Evolutionary conservation across 2,888 invertebrate genomes (phyloP).

Genomic region (Melieria omissa): DNA sequence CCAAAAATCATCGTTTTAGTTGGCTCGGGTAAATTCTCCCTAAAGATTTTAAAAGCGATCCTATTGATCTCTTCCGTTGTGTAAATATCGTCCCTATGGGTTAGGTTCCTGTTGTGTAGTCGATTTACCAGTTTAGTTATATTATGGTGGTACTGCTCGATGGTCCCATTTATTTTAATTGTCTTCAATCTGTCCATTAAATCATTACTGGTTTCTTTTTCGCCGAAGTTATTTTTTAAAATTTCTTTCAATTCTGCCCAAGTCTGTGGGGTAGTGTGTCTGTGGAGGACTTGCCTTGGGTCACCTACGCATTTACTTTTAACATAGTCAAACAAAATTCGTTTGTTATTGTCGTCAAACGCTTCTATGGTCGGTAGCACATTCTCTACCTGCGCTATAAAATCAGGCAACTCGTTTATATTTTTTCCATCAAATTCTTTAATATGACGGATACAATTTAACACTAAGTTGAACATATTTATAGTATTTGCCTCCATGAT

Average conservation of each 20-base stretch:
- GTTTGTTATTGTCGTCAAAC: too few relatives aligned
- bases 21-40: neutral
- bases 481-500: too few relatives aligned
- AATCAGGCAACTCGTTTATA: too few relatives aligned
- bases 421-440: too few relatives aligned
- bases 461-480: too few relatives aligned
- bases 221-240: slow-evolving; percentile 18
- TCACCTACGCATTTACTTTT: slow-evolving; percentile 13
- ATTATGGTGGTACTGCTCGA: slow-evolving; percentile 12
- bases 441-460: too few relatives aligned
- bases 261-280: neutral
- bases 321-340: neutral
- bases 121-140: slow-evolving; percentile 12
- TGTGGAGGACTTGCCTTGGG: neutral
- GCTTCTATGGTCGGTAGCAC: too few relatives aligned
- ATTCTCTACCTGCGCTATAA: too few relatives aligned
- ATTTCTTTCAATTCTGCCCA: slow-evolving; percentile 15
- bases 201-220: slow-evolving; percentile 18
- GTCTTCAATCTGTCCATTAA: slow-evolving; percentile 23
- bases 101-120: slow-evolving; percentile 11
- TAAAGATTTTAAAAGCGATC: neutral
- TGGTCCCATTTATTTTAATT: slow-evolving; percentile 14
- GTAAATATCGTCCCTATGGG: neutral
- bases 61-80: neutral
- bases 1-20: too few relatives aligned